Evolutionary conservation across 2,113 vertebrate genomes (phyloP), one percentile per base, ranked within the genome.

Genomic region (Paraplagusia blochii): DNA sequence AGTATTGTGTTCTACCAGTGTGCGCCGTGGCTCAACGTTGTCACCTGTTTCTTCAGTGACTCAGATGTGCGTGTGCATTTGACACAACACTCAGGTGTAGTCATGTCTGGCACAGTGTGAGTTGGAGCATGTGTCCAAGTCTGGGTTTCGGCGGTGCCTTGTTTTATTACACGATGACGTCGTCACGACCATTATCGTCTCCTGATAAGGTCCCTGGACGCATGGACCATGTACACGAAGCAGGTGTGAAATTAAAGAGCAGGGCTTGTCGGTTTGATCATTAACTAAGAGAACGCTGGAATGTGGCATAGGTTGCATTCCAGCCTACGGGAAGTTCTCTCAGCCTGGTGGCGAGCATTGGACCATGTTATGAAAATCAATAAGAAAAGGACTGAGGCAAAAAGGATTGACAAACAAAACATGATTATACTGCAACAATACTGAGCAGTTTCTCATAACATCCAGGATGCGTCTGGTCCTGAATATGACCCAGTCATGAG

Each of bases 61-160:
- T 84, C 82, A 85, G 77, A 61, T 72, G 77, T 82, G 80, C 67
- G 53, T 55, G 19, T 53, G 58, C 42, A 48, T 39, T 39, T 73
- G 73, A 83, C 67, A 66, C 44, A 43, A 22, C 39, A 70, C 47
- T 75, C 76, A 69, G 63, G 59, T 80, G 62, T 19, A 66, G 71
- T 83, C 83, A 86, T 49, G 76, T 66, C 77, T 74, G 13, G 1
- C 48, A 48, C 46, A 52, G 63, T 40, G 34, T 75, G 77, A 71
- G 59, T 66, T 52, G 43, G 51, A 11, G 59, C 17, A 22, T 29
- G 46, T 36, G 58, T 47, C 58, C 60, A 69, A 35, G 85, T 84
- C 85, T 87, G 9, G 45, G 35, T 55, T 29, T 81, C 85, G 84
- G 77, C 69, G 66, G 50, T 56, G 7, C 47, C 69, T n/a, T 65